These are phyloP conservation scores for Leptothorax acervorum DNA, from an alignment of 2,888 invertebrate species.

Conservation along the genomic window DNA sequence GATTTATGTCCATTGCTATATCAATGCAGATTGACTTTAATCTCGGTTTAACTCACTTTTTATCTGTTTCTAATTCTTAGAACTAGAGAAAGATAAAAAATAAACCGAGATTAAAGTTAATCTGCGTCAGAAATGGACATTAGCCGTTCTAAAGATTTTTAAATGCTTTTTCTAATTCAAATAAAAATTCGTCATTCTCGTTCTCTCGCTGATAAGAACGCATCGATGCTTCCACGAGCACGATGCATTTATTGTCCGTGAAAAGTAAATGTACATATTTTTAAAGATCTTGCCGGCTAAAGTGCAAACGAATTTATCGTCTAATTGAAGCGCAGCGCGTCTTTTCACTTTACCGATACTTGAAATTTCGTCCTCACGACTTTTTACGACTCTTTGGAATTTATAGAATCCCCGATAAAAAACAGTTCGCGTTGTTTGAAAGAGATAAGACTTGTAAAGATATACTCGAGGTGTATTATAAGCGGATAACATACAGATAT, in stretches of 20 bases:
- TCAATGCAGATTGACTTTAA: not conserved
- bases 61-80: not conserved
- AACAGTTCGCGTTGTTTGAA: not conserved
- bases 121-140: not conserved
- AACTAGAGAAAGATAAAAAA: not conserved
- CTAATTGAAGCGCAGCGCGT: conserved; percentile 4
- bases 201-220: not conserved
- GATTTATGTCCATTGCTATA: not conserved
- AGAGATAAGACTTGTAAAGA: not conserved
- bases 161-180: conserved; percentile 28
- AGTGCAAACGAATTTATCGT: not conserved
- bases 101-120: not conserved
- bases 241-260: conserved; percentile 18
- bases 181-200: not conserved
- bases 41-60: not conserved
- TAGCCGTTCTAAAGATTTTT: not conserved
- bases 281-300: conserved; percentile 6
- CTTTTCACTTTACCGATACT: not conserved
- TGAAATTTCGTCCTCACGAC: conserved; percentile 8
- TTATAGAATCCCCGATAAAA: not conserved
- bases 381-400: conserved; percentile 9
- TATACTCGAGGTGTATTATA: not conserved
- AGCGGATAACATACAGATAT: conserved; percentile 5
- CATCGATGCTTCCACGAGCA: not conserved
- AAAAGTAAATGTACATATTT: conserved; percentile 33